Evolutionary conservation across 2,797 vertebrate species (phyloP), one percentile per base, ranked within the genome.

Genomic region (Etheostoma perlongum): DNA sequence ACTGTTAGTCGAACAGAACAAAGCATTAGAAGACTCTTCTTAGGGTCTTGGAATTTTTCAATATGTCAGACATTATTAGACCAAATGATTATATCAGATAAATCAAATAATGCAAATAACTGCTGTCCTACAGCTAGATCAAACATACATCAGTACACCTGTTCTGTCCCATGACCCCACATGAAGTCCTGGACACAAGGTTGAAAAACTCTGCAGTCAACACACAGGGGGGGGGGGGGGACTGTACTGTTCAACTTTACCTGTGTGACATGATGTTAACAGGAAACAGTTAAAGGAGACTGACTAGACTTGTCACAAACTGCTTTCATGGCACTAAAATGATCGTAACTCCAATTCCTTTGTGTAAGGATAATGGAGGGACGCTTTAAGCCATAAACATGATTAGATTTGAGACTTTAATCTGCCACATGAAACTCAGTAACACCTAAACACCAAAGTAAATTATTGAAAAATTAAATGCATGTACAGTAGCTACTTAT

Each of bases 401-500:
- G n/a, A 67, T 44, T 47, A 58, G 53, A 53, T 77, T 25, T 67
- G 40, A 72, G 85, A 65, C 66, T 65, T 78, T 0, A 21, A 33
- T 66, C 67, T 23, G 30, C 18, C 54, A 25, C 51, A 30, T 65
- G 62, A 72, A 23, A 58, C 40, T 46, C 19, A 18, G 36, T 9
- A 68, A 49, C 46, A 57, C 60, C 57, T 62, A 63, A 51, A 59
- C 0, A 23, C 7, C 55, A 60, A 57, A 67, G 11, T 27, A 46
- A 53, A 66, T 51, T 16, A 18, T 19, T 47, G 21, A 61, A 36
- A 81, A 51, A 71, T 59, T 0, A 77, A 84, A 90, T 80, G 79
- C 80, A 87, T 78, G 85, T 81, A 74, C 46, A 64, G 80, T 62
- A 76, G 89, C 89, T 89, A 85, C 88, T 72, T 79, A 1, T 76